Conservation (phyloP, 2,888 invertebrate species). For the Agrilus mali region DNA sequence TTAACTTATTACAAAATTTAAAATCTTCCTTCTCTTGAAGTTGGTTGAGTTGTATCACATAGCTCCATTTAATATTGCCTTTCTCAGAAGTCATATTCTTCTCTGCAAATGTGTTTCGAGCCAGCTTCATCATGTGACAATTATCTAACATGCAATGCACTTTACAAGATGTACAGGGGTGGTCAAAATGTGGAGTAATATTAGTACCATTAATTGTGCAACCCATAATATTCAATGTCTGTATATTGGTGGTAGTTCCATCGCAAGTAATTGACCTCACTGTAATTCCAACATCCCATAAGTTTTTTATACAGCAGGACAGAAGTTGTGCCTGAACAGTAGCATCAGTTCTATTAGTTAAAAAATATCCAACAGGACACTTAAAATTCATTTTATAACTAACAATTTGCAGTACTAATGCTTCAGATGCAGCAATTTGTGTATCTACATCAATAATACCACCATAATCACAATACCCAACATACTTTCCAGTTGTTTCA, state of each 20-base stretch:
- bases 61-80: neutral
- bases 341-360: constrained; percentile 6
- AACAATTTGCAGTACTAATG: constrained; percentile 9
- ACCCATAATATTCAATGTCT: constrained; percentile 2
- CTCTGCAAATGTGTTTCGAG: neutral
- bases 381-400: constrained; percentile 8
- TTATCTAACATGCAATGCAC: constrained; percentile 4
- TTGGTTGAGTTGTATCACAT: neutral
- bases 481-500: constrained; percentile 1
- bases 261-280: constrained; percentile 8
- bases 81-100: neutral
- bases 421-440: constrained; percentile 8
- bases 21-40: neutral
- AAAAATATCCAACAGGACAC: constrained; percentile 8
- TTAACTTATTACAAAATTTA: neutral
- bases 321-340: constrained; percentile 8
- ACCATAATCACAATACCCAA: constrained; percentile 4
- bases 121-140: constrained; percentile 6
- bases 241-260: constrained; percentile 6
- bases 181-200: constrained; percentile 1
- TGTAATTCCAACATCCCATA: constrained; percentile 6
- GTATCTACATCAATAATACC: constrained; percentile 3
- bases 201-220: constrained; percentile 1
- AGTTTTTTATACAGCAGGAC: constrained; percentile 3
- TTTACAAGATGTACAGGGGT: neutral